A percentile compares a stretch with the other conserved stretches of the same genome.
These are phyloP conservation scores for Numenius arquata DNA, from an alignment of 2,113 vertebrate genomes.

Conservation along the genomic window DNA sequence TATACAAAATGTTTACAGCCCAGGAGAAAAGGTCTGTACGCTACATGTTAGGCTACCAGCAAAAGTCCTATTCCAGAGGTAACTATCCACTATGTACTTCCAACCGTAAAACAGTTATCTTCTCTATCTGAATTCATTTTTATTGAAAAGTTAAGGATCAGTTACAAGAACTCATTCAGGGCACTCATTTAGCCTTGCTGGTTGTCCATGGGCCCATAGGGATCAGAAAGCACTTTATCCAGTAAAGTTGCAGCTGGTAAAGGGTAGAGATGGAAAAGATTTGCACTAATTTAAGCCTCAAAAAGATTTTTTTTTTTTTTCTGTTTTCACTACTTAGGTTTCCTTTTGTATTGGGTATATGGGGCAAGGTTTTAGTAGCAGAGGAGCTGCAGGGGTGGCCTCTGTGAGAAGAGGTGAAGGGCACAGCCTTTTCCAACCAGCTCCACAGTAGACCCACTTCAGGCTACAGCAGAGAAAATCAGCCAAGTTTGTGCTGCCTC, in stretches of 20 bases:
- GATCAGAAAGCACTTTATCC: not conserved
- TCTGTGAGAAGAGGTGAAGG: not conserved
- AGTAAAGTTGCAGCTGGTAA: not conserved
- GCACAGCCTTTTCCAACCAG: not conserved
- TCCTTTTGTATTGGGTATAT: not conserved
- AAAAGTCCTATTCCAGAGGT: not conserved
- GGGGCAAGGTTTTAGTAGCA: not conserved
- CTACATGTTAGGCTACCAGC: not conserved
- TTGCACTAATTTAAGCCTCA: not conserved
- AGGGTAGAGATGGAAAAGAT: not conserved
- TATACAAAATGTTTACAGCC: not conserved
- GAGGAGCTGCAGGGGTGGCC: not conserved
- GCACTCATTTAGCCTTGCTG: not conserved
- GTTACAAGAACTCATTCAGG: not conserved
- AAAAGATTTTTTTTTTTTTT: not conserved
- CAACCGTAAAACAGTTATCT: not conserved
- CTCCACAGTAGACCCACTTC: not conserved
- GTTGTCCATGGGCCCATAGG: rapidly evolving
- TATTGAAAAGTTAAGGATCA: not conserved
- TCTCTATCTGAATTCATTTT: not conserved
- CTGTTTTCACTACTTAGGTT: rapidly evolving
- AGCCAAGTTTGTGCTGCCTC: rapidly evolving
- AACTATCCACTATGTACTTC: not conserved
- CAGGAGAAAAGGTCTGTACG: not conserved
- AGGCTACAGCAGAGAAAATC: not conserved